Evolutionary conservation across 92 coral and sea anemone genomes (phyloP), one percentile per base, ranked within the genome.

Genomic region (Bergia puertoricense): DNA sequence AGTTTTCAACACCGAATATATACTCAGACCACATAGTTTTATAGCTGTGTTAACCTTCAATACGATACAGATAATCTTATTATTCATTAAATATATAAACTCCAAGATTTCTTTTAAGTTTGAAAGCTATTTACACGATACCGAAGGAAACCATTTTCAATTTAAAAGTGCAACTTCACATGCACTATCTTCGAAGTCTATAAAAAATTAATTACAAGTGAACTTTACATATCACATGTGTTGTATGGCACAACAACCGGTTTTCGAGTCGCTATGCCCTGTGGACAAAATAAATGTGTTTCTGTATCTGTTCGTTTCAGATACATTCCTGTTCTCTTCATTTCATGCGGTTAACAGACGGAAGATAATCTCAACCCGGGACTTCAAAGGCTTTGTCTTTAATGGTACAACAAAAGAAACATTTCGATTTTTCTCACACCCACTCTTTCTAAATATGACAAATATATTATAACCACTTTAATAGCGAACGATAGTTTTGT

Each of bases 401-500:
- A 18, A 38, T 9, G 22, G n/a, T 15, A 18, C 20, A 62, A 62
- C 23, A 62, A 48, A 62, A 23, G 30, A 62, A 62, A 14, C 3
- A 62, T 62, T 62, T 20, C 69, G 69, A 3, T 16, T 77, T 46
- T 46, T 77, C 81, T 23, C 81, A 77, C 81, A 48, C 81, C 81
- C 81, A 18, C 81, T 77, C 39, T 22, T 0, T 44, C 65, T 65
- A 77, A 77, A 20, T 77, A 18, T 44, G 81, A 45, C 30, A 77
- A 77, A 9, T 30, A 30, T 30, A 30, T 46, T 77, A 48, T 48
- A 48, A 23, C 36, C 16, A 77, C 59, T 77, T 76, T 4, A 30
- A 30, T 30, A 30, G 30, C 30, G 30, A 30, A 30, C 30, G 30
- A 30, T 30, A 30, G 30, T 30, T 30, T 30, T 30, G 30, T 30